phyloP scores from a whole-genome alignment of 2,113 vertebrate genomes.

The Scomber scombrus region DNA sequence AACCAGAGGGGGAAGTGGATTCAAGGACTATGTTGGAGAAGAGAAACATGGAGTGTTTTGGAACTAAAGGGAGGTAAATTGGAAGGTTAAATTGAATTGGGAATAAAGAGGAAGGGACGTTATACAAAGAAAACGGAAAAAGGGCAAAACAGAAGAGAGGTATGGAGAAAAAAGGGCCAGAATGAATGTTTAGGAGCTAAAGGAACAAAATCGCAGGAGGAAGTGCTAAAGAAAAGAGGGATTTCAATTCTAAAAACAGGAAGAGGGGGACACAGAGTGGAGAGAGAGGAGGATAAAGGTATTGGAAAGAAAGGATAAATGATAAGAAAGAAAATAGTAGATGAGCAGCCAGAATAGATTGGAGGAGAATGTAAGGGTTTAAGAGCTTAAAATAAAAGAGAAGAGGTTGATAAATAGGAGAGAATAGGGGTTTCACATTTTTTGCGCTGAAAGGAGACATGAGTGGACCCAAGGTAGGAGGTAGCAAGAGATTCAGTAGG shows the following conservation, averaged over 20 bases:
- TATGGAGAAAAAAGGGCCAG: conserved; percentile 26
- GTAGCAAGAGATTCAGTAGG: conserved; percentile 20
- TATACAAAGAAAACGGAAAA: conserved; percentile 7
- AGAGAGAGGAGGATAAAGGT: conserved; percentile 10
- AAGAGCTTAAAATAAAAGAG: neutral
- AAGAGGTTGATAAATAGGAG: conserved; percentile 2
- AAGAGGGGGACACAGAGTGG: neutral
- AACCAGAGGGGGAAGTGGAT: conserved; percentile 5
- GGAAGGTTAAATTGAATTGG: conserved; percentile 61
- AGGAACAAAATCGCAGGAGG: conserved; percentile 29
- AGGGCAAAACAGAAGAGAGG: conserved; percentile 28
- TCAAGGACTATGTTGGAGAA: conserved; percentile 20
- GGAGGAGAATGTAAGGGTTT: conserved; percentile 16
- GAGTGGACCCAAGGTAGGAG: conserved; percentile 37
- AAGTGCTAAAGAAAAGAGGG: conserved; percentile 26
- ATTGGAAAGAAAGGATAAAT: neutral
- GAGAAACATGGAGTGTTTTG: conserved; percentile 41
- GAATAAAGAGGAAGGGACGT: conserved; percentile 31
- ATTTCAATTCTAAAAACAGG: conserved; percentile 31
- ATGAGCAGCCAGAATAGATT: neutral
- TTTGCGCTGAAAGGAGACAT: conserved; percentile 26
- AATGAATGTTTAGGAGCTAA: conserved; percentile 24
- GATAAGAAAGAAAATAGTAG: neutral
- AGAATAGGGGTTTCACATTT: neutral
- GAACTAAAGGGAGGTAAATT: conserved; percentile 38